Conservation (phyloP, 1,140 invertebrate species). For the Drosophila littoralis region DNA sequence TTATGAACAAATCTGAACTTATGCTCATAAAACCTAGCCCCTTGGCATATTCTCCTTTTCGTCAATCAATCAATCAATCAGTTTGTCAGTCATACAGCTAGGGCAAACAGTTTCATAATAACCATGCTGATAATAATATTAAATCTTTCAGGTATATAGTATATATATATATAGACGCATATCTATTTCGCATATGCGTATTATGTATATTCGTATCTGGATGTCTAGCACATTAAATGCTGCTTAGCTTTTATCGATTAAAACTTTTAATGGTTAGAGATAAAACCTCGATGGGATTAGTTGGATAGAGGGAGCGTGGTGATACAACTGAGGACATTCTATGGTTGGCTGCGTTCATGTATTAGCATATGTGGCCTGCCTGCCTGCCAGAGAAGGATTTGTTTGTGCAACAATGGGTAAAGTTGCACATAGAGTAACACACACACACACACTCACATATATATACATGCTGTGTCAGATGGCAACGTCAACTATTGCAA, state of each 20-base stretch:
- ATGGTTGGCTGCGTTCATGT: constrained; percentile 64
- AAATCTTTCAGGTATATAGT: no score
- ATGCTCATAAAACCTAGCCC: no score
- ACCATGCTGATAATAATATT: no score
- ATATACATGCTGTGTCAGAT: constrained; percentile 27
- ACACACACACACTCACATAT: neutral
- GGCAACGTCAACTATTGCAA: constrained; percentile 66
- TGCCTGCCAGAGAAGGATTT: constrained; percentile 28
- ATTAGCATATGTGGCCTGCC: constrained; percentile 76
- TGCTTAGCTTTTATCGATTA: constrained; percentile 34
- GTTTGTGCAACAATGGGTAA: constrained; percentile 63
- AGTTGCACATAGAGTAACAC: constrained; percentile 28
- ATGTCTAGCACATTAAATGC: constrained; percentile 26
- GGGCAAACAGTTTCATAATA: no score
- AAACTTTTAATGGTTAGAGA: constrained; percentile 30
- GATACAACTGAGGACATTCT: constrained; percentile 39
- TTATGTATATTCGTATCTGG: constrained; percentile 11
- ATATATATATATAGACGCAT: no score
- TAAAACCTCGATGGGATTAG: constrained; percentile 46
- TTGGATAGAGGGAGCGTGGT: constrained; percentile 8
- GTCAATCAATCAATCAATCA: no score
- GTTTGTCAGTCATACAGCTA: no score
- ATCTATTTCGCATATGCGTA: no score
- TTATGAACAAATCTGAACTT: no score
- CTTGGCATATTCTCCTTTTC: no score